Evolutionary conservation across 2,113 vertebrate genomes (phyloP).

Genomic region (Daboia siamensis): DNA sequence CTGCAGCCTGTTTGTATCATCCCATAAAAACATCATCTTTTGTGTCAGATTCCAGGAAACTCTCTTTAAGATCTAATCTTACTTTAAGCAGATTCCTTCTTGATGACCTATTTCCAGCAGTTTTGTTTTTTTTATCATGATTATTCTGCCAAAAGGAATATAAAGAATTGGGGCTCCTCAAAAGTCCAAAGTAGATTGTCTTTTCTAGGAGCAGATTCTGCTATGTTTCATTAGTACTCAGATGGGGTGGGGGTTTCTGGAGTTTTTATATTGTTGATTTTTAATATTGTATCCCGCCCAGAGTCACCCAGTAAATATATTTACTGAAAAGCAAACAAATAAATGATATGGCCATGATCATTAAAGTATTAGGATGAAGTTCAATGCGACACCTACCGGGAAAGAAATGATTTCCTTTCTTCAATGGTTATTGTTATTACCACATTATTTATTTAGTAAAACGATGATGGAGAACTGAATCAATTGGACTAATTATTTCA

Average conservation of each 20-base stretch:
- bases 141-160: not conserved
- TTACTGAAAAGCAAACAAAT: not conserved
- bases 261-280: not conserved
- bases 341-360: not conserved
- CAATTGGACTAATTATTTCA: not conserved
- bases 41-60: not conserved
- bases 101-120: not conserved
- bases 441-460: not conserved
- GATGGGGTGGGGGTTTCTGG: not conserved
- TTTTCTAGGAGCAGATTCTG: not conserved
- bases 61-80: not conserved
- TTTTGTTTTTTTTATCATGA: not conserved
- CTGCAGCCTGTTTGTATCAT: not conserved
- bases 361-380: not conserved
- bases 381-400: not conserved
- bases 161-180: not conserved
- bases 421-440: not conserved
- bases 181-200: not conserved
- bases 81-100: not conserved
- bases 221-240: not conserved
- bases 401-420: not conserved
- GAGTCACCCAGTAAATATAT: not conserved
- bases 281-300: not conserved
- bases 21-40: not conserved
- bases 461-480: not conserved